Percentiles rank a stretch among this genome's conserved stretches.
Evolutionary conservation across 2,797 vertebrate genomes (phyloP).

Genomic region (Picus viridis): DNA sequence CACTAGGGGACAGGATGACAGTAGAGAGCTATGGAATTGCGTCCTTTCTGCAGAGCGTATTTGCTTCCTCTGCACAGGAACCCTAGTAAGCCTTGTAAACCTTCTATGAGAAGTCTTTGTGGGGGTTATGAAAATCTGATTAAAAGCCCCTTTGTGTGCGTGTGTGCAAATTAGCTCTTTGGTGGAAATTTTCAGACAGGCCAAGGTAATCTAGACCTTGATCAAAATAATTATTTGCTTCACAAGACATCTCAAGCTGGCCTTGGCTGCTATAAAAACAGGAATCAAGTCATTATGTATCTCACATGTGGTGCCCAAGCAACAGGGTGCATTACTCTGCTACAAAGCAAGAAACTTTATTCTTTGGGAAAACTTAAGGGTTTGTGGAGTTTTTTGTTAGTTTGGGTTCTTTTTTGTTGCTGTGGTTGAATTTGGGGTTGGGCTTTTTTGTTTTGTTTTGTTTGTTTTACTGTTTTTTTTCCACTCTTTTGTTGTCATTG

Average conservation of each 20-base stretch:
- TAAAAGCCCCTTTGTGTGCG: neutral
- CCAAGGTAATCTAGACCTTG: neutral
- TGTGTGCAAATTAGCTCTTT: neutral
- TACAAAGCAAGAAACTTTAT: neutral
- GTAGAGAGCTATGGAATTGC: neutral
- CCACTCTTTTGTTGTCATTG: no score
- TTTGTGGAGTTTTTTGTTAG: no score
- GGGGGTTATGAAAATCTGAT: neutral
- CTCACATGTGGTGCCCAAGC: neutral
- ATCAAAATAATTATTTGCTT: neutral
- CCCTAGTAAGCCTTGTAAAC: neutral
- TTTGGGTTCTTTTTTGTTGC: neutral
- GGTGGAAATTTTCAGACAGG: neutral
- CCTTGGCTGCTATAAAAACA: neutral
- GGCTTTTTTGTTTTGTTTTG: rapidly evolving
- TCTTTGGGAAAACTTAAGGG: neutral
- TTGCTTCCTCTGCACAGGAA: neutral
- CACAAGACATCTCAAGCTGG: neutral
- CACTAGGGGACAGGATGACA: neutral
- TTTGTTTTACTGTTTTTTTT: neutral
- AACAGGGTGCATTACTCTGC: neutral
- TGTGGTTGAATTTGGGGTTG: neutral
- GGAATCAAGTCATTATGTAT: neutral
- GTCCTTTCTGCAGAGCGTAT: neutral
- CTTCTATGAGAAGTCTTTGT: neutral